phyloP scores from a whole-genome alignment of 2,113 vertebrate genomes.

The Hepsetus odoe region DNA sequence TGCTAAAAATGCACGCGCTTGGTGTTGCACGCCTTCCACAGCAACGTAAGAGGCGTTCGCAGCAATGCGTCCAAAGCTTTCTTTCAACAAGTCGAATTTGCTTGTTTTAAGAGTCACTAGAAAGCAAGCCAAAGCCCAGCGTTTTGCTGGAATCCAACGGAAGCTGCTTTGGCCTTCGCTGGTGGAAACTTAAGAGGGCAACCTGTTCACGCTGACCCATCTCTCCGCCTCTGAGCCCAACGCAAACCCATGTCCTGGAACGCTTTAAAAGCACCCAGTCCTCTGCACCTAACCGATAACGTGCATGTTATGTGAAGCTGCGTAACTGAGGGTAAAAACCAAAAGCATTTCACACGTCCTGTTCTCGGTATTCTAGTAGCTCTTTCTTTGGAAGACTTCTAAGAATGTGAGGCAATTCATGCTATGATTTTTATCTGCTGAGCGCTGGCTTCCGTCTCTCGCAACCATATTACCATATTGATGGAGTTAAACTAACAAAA shows the following conservation, averaged over 20 bases:
- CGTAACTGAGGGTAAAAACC: constrained; percentile 23
- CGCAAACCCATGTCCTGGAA: not conserved
- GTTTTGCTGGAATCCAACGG: not conserved
- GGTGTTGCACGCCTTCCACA: not conserved
- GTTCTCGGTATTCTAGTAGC: constrained; percentile 72
- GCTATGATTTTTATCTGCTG: constrained; percentile 9
- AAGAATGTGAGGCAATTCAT: constrained; percentile 70
- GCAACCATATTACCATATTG: constrained; percentile 3
- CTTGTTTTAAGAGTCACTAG: not conserved
- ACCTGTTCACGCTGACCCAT: not conserved
- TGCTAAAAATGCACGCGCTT: not conserved
- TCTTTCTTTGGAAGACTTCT: constrained; percentile 70
- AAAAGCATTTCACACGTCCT: constrained; percentile 60
- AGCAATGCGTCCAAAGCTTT: not conserved
- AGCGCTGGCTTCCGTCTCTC: constrained; percentile 2
- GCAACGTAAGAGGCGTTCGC: not conserved
- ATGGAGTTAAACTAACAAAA: not conserved
- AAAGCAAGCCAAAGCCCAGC: not conserved
- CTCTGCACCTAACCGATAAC: not conserved
- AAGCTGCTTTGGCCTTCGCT: constrained; percentile 8
- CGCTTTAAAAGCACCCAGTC: not conserved
- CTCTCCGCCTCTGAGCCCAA: not conserved
- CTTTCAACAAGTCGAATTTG: not conserved
- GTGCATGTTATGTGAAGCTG: not conserved
- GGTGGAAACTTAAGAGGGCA: not conserved